A percentile compares a stretch with the other conserved stretches of the same genome.
Evolutionary conservation across 2,113 vertebrate species (phyloP).

Genomic region (Numenius arquata): DNA sequence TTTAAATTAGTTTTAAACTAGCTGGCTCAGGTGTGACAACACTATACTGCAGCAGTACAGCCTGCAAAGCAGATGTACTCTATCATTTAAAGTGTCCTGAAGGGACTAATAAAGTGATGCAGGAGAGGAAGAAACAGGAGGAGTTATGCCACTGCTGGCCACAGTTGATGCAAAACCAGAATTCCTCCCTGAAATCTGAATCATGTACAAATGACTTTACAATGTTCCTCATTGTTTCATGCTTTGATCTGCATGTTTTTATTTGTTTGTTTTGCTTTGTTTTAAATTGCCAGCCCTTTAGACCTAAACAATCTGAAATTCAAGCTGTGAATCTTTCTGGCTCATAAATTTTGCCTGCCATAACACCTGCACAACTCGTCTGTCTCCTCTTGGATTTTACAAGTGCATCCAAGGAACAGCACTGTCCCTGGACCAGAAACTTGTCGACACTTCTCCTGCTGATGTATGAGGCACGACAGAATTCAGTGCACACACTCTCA

Average conservation of each 20-base stretch:
- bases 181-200: conserved; percentile 28
- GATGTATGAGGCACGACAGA: conserved; percentile 29
- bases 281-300: conserved; percentile 37
- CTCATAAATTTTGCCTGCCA: conserved; percentile 46
- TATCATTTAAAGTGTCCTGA: conserved; percentile 40
- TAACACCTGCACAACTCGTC: conserved; percentile 26
- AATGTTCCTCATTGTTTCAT: background rate
- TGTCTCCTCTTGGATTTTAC: conserved; percentile 26
- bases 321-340: conserved; percentile 56
- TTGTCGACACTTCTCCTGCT: conserved; percentile 12
- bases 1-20: conserved; percentile 29
- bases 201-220: background rate
- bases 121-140: background rate
- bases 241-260: conserved; percentile 23
- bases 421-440: conserved; percentile 40
- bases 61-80: conserved; percentile 37
- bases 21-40: conserved; percentile 42
- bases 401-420: conserved; percentile 35
- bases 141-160: background rate
- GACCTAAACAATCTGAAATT: conserved; percentile 51
- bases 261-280: conserved; percentile 30
- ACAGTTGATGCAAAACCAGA: background rate
- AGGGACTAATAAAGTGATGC: conserved; percentile 35
- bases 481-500: background rate
- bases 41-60: background rate